Base-by-base conservation (phyloP, 2,113 vertebrate genomes). In the Tragelaphus scriptus region DNA sequence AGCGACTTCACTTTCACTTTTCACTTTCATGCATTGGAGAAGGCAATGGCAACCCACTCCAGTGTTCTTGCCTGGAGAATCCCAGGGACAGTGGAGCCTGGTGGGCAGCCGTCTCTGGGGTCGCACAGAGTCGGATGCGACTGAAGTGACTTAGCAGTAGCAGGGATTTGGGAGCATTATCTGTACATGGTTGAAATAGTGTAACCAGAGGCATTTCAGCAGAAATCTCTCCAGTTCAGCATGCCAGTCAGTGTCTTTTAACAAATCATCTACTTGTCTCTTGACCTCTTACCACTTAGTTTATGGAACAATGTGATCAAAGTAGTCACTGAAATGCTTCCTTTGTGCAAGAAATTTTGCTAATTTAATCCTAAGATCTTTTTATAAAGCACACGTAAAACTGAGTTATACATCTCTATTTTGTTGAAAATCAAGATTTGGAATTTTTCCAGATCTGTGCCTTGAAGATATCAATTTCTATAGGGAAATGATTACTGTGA, bases 361-460 rank as follows among this genome's bases (percentile, higher is more conserved):
- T 90, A 86, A 85, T 89, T 92, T 92, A 80, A 79, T 92, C 93
- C 40, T 92, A 89, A 95, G 16, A 26, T 80, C 40, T 28, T 85
- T 23, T 89, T 89, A 49, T 79, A 91, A 97, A 80, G 21, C 25
- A 80, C 84, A 28, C 71, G 15, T 85, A 88, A 96, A 84, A 59
- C 59, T 85, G 58, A 96, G 32, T 63, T 88, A 85, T 68, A 2
- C 14, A 80, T 32, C 79, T 85, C 40, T 86, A 80, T 26, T 51
- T 80, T 44, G 79, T 44, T 47, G 30, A 77, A 95, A 94, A 88
- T 92, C 65, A 88, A 94, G 68, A 61, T 80, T 92, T 94, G 32
- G 28, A 7, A 1, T 53, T 84, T 85, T 89, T 61, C 58, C 65
- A 85, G 59, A 85, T 93, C 30, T 88, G 26, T 58, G 55, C 44